phyloP scores from a whole-genome alignment of 1,140 invertebrate species.

The Cydia amplana region DNA sequence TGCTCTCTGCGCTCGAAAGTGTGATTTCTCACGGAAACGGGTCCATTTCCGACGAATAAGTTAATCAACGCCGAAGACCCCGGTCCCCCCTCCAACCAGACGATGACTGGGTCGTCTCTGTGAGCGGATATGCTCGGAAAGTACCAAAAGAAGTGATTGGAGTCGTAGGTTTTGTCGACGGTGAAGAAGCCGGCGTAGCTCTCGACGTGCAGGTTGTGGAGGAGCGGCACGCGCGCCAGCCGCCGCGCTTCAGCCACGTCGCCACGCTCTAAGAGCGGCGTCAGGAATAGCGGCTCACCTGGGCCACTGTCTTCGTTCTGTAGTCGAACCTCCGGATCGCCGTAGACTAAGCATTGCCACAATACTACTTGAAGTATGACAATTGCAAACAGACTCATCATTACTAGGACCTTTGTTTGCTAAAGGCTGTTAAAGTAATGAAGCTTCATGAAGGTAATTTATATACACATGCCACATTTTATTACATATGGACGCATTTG shows the following conservation, averaged over 20 bases:
- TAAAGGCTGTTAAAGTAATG: not conserved
- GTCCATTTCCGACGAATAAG: slow-evolving; percentile 91
- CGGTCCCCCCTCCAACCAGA: slow-evolving; percentile 91
- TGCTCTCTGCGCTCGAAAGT: slow-evolving; percentile 81
- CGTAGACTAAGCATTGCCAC: slow-evolving; percentile 56
- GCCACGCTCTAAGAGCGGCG: slow-evolving; percentile 83
- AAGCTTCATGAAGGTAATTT: not conserved
- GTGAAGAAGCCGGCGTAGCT: slow-evolving; percentile 86
- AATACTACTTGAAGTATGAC: slow-evolving; percentile 46
- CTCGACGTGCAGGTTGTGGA: slow-evolving; percentile 62
- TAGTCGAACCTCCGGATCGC: slow-evolving; percentile 59
- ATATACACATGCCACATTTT: not conserved
- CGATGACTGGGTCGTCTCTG: slow-evolving; percentile 82
- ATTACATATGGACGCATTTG: too few species aligned
- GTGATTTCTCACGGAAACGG: slow-evolving; percentile 76
- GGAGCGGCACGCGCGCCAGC: slow-evolving; percentile 64
- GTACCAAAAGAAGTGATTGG: slow-evolving; percentile 90
- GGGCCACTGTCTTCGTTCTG: slow-evolving; percentile 80
- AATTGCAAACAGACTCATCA: slow-evolving; percentile 41
- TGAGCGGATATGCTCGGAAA: slow-evolving; percentile 82
- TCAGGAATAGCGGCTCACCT: slow-evolving; percentile 83
- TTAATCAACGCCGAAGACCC: slow-evolving; percentile 90
- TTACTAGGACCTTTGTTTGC: not conserved
- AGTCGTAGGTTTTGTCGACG: slow-evolving; percentile 83
- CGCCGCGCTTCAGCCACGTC: slow-evolving; percentile 63